These are phyloP conservation scores for Paramacrobiotus metropolitanus DNA, from an alignment of 1,140 invertebrate species.

Conservation along the genomic window DNA sequence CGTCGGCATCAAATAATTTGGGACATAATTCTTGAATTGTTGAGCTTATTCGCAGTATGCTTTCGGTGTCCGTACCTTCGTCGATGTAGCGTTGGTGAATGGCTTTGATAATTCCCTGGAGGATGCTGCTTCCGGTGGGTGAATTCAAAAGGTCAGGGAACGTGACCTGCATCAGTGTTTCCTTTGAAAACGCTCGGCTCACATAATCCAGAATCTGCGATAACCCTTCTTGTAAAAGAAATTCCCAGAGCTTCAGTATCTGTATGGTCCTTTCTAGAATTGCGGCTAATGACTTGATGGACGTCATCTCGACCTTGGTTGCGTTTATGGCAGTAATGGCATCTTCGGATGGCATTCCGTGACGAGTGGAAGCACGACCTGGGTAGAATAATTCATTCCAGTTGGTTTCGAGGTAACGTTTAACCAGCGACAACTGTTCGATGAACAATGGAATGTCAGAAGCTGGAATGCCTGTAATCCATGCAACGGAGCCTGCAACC, in stretches of 20 bases:
- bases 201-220: slow-evolving; percentile 2
- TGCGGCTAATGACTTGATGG: neutral
- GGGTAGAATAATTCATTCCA: slow-evolving; percentile 1
- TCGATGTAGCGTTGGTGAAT: slow-evolving; percentile 1
- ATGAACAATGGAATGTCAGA: neutral
- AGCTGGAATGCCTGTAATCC: neutral
- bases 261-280: neutral
- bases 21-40: neutral
- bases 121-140: neutral
- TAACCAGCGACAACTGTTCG: slow-evolving; percentile 2
- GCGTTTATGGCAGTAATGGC: neutral
- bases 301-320: neutral
- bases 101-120: neutral
- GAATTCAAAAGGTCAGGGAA: neutral
- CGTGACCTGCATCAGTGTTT: neutral
- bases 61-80: neutral
- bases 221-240: neutral
- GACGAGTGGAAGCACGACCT: neutral
- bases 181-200: neutral
- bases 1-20: neutral
- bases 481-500: neutral
- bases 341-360: neutral
- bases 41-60: neutral
- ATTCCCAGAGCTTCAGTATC: neutral
- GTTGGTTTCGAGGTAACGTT: neutral